Evolutionary conservation across 64 coral and sea anemone species (phyloP), one percentile per base, ranked within the genome.

Genomic region (Stichodactyla helianthus): DNA sequence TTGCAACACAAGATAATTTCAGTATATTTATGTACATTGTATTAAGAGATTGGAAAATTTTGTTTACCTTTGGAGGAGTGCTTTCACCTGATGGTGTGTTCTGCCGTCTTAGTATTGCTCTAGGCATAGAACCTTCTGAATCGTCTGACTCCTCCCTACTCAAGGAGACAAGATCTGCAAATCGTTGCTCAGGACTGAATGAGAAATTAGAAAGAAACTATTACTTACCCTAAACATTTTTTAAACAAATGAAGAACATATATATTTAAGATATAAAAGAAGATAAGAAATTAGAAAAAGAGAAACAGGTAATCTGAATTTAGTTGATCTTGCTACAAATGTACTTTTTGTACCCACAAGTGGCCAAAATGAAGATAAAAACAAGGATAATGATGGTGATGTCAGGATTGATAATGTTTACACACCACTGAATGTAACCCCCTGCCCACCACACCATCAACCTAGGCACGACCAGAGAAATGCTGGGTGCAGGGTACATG

Each of bases 121-220:
- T 89, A 54, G 97, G 97, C 20, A 87, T 81, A 44, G 97, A 62
- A 65, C 90, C 60, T 19, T 99, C 97, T 0, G 90, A 94, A 77
- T 99, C 97, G 15, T 99, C 97, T 6, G 97, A 99, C 64, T 99
- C 97, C 83, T 99, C 97, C 80, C 97, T 90, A 62, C 85, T 88
- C 26, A 84, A 26, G 7, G 84, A 87, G 13, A 99, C 88, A 59
- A 99, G 91, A 83, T 99, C 97, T 86, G 92, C 77, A 99, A 99
- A 99, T 84, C 97, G 86, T 25, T 85, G 86, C 53, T 99, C 97
- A 27, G 83, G 83, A 18, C 83, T 84, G 51, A 54, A 63, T n/a
- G 0, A 54, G 53, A 52, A 31, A 74, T 31, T 35, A 13, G 0
- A 52, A 18, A 52, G 4, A 71, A 71, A 71, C 67, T 3, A 44